Evolutionary conservation across 2,888 invertebrate genomes (phyloP), one percentile per base, ranked within the genome.

Genomic region (Drosophila aldrichi): DNA sequence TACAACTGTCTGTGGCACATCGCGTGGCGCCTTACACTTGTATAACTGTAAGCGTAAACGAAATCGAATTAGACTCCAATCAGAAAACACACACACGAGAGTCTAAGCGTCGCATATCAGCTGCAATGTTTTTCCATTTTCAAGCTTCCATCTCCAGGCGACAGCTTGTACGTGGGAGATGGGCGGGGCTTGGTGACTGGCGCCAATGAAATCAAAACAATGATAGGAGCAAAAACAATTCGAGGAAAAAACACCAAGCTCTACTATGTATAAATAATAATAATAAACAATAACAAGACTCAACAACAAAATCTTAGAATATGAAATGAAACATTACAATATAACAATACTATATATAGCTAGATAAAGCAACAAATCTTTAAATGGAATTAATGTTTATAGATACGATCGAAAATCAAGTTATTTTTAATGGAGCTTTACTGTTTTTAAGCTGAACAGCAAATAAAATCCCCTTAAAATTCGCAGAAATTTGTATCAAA

Each of bases 141-240:
- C 46, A 29, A 40, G 41, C 61, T 67, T 51, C 20, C 22, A 61
- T 38, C 36, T 38, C 36, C 36, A 29, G 66, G 80, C 74, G 73
- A 70, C 36, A 57, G 63, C 58, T 62, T 18, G 16, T 20, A n/a
- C 25, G 22, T 38, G 38, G 9, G 7, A 9, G 25, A 12, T 12
- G 40, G 38, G 46, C 46, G 25, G 1, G 20, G 60, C n/a, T 32
- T 58, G 66, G 40, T 32, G 59, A 34, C 72, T 84, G 84, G 83
- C 89, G 84, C 89, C 84, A 83, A 51, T 72, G 16, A 73, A 78
- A 79, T 71, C 64, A 67, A 49, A 79, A 72, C 79, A 71, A 48
- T 68, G 71, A 84, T 65, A 78, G 81, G 64, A 69, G 10, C 74
- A 74, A 66, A 74, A 83, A 67, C 62, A 20, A 9, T 75, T 68